Conservation (phyloP, 2,113 vertebrate species). For the Regulus satrapa region DNA sequence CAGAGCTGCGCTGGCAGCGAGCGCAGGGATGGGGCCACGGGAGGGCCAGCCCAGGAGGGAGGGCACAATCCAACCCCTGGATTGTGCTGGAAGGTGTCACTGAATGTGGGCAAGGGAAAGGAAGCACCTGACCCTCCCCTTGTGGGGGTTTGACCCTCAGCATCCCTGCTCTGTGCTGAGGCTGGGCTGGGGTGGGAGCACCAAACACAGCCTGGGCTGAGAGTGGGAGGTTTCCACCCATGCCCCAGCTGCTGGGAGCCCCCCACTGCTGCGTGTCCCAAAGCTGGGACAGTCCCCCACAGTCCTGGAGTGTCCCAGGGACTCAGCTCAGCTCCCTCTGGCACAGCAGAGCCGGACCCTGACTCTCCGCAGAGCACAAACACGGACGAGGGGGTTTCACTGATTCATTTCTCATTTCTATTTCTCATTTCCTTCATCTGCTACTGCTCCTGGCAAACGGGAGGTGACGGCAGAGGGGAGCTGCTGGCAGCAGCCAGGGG, state of each 20-base stretch:
- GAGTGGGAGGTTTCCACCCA: not conserved
- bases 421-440: not conserved
- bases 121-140: not conserved
- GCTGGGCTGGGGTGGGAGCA: not conserved
- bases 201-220: not conserved
- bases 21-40: fast-evolving
- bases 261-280: not conserved
- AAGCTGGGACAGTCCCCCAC: not conserved
- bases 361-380: not conserved
- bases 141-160: not conserved
- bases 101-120: not conserved
- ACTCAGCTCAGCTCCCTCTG: not conserved
- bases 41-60: not conserved
- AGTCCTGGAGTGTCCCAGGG: not conserved
- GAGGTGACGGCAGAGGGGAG: not conserved
- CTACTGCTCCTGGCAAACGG: not conserved
- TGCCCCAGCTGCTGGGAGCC: not conserved
- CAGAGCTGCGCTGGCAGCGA: not conserved
- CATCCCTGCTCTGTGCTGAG: not conserved
- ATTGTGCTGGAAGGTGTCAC: not conserved
- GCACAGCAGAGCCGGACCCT: not conserved
- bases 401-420: not conserved
- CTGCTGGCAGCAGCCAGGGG: not conserved
- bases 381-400: fast-evolving
- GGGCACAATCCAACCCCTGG: fast-evolving